A percentile compares a stretch with the other conserved stretches of the same genome.
Conservation (phyloP, 2,797 vertebrate genomes). For the Mionectes olivaceus region DNA sequence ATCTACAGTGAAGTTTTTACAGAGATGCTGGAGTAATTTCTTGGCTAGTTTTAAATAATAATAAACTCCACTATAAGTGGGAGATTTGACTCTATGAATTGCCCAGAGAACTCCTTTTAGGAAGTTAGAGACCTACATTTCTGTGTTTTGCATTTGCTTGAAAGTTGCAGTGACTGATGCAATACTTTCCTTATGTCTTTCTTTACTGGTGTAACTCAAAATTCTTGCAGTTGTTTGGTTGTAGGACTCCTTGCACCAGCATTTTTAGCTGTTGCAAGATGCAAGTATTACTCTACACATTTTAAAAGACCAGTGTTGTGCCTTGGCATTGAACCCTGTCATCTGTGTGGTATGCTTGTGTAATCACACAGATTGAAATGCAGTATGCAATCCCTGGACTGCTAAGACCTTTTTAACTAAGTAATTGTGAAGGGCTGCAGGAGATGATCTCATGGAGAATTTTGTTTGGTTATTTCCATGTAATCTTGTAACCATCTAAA, state of each 20-base stretch:
- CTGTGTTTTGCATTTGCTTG: not conserved
- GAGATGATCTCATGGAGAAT: not conserved
- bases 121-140: not conserved
- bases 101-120: not conserved
- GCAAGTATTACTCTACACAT: not conserved
- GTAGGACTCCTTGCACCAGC: not conserved
- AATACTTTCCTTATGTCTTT: not conserved
- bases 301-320: not conserved
- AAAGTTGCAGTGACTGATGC: not conserved
- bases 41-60: not conserved
- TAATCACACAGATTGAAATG: not conserved
- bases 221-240: not conserved
- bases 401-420: not conserved
- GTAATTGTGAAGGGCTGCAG: not conserved
- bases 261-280: not conserved
- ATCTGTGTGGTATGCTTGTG: not conserved
- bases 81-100: not conserved
- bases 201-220: not conserved
- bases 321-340: not conserved
- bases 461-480: not conserved
- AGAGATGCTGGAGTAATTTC: not conserved
- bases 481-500: not conserved
- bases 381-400: not conserved
- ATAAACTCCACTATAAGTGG: not conserved
- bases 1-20: not conserved